phyloP scores from a whole-genome alignment of 2,888 invertebrate genomes.

The Anagyrus pseudococci region DNA sequence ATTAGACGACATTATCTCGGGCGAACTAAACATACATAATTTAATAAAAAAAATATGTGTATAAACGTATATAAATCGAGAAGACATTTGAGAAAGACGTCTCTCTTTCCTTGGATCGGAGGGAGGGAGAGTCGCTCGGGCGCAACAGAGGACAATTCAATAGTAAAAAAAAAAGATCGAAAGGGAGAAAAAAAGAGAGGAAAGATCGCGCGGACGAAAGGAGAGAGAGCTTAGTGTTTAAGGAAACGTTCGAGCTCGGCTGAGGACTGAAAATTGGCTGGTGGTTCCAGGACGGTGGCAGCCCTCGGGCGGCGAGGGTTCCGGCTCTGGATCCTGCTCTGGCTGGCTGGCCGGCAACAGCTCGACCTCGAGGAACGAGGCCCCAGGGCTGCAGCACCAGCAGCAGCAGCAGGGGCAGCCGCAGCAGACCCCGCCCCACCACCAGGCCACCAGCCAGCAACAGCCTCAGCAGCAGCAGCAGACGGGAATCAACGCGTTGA shows the following conservation, averaged over 20 bases:
- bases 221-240: slow-evolving; percentile 56
- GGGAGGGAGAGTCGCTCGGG: slow-evolving; percentile 25
- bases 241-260: slow-evolving; percentile 59
- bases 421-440: slow-evolving; percentile 48
- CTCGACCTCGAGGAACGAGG: slow-evolving; percentile 55
- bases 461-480: slow-evolving; percentile 48
- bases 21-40: too few relatives aligned
- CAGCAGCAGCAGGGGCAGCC: slow-evolving; percentile 49
- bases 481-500: slow-evolving; percentile 49
- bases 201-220: slow-evolving; percentile 31
- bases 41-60: too few relatives aligned
- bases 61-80: too few relatives aligned
- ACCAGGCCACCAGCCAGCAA: slow-evolving; percentile 50
- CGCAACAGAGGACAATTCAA: slow-evolving; percentile 8
- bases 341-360: slow-evolving; percentile 52
- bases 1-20: slow-evolving; percentile 8
- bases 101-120: too few relatives aligned
- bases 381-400: slow-evolving; percentile 48
- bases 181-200: slow-evolving; percentile 28
- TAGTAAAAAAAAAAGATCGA: slow-evolving; percentile 26
- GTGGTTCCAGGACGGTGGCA: slow-evolving; percentile 63
- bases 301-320: slow-evolving; percentile 61
- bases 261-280: slow-evolving; percentile 63
- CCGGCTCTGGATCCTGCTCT: slow-evolving; percentile 60
- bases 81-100: too few relatives aligned